Conservation (phyloP, 2,888 invertebrate genomes). For the Ecliptopera silaceata region DNA sequence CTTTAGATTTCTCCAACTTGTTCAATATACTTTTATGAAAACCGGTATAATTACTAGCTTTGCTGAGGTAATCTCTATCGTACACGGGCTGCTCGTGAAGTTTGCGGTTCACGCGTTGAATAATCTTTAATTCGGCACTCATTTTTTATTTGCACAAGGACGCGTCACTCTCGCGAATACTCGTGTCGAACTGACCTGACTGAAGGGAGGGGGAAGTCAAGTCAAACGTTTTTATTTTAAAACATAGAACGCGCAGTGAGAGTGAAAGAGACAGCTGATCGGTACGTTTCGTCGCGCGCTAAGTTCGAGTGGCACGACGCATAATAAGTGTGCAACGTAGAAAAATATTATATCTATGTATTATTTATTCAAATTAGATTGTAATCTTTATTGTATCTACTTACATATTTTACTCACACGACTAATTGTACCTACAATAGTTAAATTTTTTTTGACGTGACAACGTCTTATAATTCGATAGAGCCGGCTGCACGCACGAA, state of each 20-base stretch:
- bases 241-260: background rate
- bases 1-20: background rate
- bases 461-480: too few relatives aligned
- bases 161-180: constrained; percentile 2
- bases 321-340: background rate
- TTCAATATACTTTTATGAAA: constrained; percentile 24
- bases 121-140: constrained; percentile 6
- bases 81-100: background rate
- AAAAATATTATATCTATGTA: background rate
- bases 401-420: too few relatives aligned
- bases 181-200: constrained; percentile 7
- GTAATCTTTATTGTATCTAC: too few relatives aligned
- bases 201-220: background rate
- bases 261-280: constrained; percentile 4
- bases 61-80: background rate
- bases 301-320: background rate
- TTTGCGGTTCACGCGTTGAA: constrained; percentile 11
- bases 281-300: background rate
- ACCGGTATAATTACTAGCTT: constrained; percentile 30
- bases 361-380: too few relatives aligned
- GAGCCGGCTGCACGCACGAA: too few relatives aligned
- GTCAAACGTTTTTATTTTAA: background rate
- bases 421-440: too few relatives aligned
- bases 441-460: too few relatives aligned
- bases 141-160: constrained; percentile 6